phyloP scores from a whole-genome alignment of 53 echinoderm and acorn worm species.

The Zoroaster sp. region DNA sequence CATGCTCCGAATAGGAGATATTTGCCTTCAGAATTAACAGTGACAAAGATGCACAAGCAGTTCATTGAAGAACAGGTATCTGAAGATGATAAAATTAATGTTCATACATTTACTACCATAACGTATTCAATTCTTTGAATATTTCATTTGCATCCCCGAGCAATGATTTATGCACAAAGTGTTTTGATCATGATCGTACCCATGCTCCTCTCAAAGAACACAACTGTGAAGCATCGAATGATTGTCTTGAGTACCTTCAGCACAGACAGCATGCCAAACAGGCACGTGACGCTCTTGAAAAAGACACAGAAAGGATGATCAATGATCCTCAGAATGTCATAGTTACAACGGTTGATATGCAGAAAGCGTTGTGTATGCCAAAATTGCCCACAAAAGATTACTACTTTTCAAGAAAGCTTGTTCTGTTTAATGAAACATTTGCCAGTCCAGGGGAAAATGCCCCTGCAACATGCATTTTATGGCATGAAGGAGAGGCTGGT shows the following conservation, averaged over 20 bases:
- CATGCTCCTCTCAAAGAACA: conserved; percentile 17
- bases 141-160: conserved; percentile 40
- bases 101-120: conserved; percentile 9
- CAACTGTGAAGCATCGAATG: conserved; percentile 44
- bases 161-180: conserved; percentile 52
- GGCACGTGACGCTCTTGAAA: background rate
- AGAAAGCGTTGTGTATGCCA: conserved; percentile 53
- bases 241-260: conserved; percentile 9
- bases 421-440: conserved; percentile 67
- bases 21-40: conserved; percentile 38
- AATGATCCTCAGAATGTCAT: background rate
- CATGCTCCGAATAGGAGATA: conserved; percentile 58
- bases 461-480: conserved; percentile 12
- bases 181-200: conserved; percentile 34
- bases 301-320: background rate
- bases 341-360: conserved; percentile 56
- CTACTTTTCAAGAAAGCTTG: conserved; percentile 60
- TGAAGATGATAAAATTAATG: conserved; percentile 2
- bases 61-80: conserved; percentile 15
- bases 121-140: conserved; percentile 32
- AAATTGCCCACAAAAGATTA: conserved; percentile 56
- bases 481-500: conserved; percentile 61
- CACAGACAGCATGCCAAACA: conserved; percentile 12
- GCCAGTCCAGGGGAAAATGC: conserved; percentile 15
- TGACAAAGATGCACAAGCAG: conserved; percentile 11